phyloP scores from a whole-genome alignment of 2,113 vertebrate genomes.

The Peromyscus leucopus region DNA sequence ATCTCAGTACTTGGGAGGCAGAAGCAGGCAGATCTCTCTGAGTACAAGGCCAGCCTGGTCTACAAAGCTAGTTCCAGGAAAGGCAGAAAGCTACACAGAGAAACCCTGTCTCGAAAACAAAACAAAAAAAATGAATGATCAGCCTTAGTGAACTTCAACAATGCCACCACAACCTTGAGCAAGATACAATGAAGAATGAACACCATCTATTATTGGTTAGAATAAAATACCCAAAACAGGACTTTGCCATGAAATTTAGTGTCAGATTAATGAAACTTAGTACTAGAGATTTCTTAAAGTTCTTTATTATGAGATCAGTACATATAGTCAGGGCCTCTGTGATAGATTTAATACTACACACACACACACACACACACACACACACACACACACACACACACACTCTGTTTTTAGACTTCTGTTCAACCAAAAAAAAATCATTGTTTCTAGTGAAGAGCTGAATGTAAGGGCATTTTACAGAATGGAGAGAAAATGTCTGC shows the following conservation, averaged over 20 bases:
- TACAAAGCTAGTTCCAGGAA: too few species aligned
- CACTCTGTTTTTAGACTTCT: neutral
- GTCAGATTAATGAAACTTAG: neutral
- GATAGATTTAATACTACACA: neutral
- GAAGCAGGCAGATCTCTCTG: too few species aligned
- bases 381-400: too few species aligned
- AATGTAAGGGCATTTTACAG: neutral
- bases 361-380: too few species aligned
- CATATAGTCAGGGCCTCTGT: neutral
- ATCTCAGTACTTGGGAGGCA: too few species aligned
- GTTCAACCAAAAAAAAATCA: neutral
- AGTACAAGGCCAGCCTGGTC: too few species aligned
- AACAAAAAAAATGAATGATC: too few species aligned
- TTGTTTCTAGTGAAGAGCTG: neutral
- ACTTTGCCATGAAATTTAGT: neutral
- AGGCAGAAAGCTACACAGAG: too few species aligned
- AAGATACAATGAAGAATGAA: neutral
- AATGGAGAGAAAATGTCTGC: neutral
- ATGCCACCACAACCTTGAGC: neutral
- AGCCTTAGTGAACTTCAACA: neutral
- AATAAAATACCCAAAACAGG: neutral
- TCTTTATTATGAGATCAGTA: neutral
- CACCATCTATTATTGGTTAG: neutral
- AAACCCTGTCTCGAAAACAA: too few species aligned
- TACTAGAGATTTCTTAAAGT: neutral